These are phyloP conservation scores for Pavo muticus DNA, from an alignment of 2,113 vertebrate genomes.

Conservation along the genomic window DNA sequence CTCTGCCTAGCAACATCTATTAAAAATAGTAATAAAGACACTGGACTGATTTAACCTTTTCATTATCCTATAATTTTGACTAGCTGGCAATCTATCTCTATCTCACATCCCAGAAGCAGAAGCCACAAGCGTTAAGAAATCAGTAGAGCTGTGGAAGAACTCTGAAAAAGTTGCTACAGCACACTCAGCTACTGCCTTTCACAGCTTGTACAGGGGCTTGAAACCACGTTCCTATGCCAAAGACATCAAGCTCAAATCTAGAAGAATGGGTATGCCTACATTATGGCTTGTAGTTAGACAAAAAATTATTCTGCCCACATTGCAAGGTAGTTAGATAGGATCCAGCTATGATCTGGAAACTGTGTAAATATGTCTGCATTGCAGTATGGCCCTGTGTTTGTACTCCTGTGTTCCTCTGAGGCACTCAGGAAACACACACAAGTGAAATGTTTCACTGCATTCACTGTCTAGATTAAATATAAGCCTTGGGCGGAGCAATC, in stretches of 20 bases:
- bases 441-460: accelerated
- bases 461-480: neutral
- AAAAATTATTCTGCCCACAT: neutral
- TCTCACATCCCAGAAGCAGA: neutral
- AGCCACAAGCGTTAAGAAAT: conserved; percentile 40
- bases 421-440: accelerated
- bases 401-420: neutral
- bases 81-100: neutral
- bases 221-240: neutral
- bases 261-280: neutral
- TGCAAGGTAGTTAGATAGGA: neutral
- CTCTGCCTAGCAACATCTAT: conserved; percentile 11
- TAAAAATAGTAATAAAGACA: neutral
- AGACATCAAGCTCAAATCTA: neutral
- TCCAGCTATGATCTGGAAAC: neutral
- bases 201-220: neutral
- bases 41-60: conserved; percentile 54
- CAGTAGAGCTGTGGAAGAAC: conserved; percentile 12
- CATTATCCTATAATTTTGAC: conserved; percentile 5
- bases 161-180: conserved; percentile 50
- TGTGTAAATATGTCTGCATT: neutral
- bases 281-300: neutral
- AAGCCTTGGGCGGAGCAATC: neutral
- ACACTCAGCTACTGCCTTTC: conserved; percentile 13
- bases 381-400: neutral